Conservation (phyloP, 2,113 vertebrate species). For the Dasypus novemcinctus region DNA sequence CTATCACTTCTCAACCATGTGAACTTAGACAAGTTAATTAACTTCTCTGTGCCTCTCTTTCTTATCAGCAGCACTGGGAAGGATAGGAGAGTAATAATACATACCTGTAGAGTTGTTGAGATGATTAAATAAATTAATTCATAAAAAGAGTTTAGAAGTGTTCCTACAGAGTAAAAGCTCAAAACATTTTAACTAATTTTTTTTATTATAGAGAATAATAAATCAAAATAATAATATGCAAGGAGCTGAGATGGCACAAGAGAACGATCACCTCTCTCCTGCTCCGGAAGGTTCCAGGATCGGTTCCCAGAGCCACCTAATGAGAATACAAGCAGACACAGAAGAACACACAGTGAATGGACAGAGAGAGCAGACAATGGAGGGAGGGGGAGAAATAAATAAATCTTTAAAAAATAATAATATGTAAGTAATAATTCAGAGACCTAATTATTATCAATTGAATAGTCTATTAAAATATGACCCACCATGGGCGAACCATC, state of each 20-base stretch:
- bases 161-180: not conserved
- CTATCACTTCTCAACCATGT: not conserved
- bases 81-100: not conserved
- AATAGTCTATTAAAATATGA: not conserved
- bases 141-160: not conserved
- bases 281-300: too few relatives aligned
- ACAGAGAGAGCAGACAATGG: too few relatives aligned
- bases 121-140: conserved; percentile 6
- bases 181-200: conserved; percentile 19
- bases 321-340: too few relatives aligned
- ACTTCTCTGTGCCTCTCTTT: not conserved
- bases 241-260: too few relatives aligned
- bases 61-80: not conserved
- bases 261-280: too few relatives aligned
- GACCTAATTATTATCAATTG: not conserved
- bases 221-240: too few relatives aligned
- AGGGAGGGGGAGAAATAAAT: too few relatives aligned
- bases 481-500: not conserved
- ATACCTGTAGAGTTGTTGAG: not conserved
- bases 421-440: conserved; percentile 15
- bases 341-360: too few relatives aligned
- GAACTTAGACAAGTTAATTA: not conserved
- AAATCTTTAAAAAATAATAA: too few relatives aligned
- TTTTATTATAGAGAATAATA: conserved; percentile 24
- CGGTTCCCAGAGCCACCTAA: too few relatives aligned